Percentiles rank a stretch among this genome's conserved stretches.
These are phyloP conservation scores for Palythoa heliodiscus DNA, from an alignment of 92 coral and sea anemone genomes.

Conservation along the genomic window DNA sequence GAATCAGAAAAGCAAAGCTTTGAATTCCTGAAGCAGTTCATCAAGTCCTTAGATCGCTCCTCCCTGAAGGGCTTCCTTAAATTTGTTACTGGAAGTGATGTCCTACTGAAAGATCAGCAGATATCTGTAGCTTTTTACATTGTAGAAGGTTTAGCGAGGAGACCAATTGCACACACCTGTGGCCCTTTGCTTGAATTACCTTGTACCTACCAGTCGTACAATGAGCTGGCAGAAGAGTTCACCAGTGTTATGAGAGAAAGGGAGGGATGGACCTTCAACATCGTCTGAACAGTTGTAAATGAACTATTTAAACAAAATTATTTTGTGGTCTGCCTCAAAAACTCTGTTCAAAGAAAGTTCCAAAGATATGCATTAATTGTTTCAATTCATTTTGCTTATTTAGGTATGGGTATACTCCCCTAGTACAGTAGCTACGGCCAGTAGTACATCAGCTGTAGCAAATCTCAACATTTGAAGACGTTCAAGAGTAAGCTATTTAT, in stretches of 20 bases:
- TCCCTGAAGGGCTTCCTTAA: conserved; percentile 54
- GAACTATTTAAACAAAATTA: neutral
- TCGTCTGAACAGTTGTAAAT: conserved; percentile 14
- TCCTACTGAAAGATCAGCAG: conserved; percentile 47
- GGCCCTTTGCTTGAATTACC: conserved; percentile 59
- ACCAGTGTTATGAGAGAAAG: conserved; percentile 49
- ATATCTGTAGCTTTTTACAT: conserved; percentile 45
- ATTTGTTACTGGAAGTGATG: conserved; percentile 60
- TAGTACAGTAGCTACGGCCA: conserved; percentile 1
- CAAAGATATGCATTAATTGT: neutral
- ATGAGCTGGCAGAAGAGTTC: conserved; percentile 64
- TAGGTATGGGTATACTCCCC: conserved; percentile 25
- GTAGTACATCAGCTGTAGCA: conserved; percentile 32
- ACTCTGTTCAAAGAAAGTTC: conserved; percentile 44
- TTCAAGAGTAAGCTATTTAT: conserved; percentile 29
- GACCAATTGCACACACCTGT: conserved; percentile 57
- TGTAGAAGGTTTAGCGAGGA: conserved; percentile 30
- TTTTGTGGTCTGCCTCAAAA: conserved; percentile 37
- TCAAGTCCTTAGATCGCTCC: conserved; percentile 54
- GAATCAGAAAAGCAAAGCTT: conserved; percentile 50
- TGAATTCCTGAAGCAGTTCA: conserved; percentile 59
- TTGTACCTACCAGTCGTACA: conserved; percentile 62
- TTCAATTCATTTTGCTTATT: conserved; percentile 4
- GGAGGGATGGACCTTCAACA: conserved; percentile 69
- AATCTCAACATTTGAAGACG: conserved; percentile 29